Percentiles rank a stretch among this genome's conserved stretches.
Evolutionary conservation across 2,888 invertebrate genomes (phyloP).

Genomic region (Xestoiulus laeticollis): DNA sequence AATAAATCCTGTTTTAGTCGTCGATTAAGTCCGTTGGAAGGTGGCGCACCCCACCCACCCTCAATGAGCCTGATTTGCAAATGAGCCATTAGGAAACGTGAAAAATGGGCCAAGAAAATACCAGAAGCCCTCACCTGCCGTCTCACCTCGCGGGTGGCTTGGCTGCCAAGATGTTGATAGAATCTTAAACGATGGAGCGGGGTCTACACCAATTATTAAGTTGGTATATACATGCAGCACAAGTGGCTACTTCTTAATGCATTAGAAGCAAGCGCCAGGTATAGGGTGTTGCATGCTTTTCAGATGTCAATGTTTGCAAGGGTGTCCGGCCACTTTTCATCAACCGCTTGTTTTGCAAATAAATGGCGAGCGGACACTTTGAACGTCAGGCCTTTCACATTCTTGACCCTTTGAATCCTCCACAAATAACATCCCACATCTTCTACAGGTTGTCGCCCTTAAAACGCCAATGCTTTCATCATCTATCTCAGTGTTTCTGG

Average conservation of each 20-base stretch:
- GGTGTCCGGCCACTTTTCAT: slow-evolving; percentile 17
- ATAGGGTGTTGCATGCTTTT: slow-evolving; percentile 30
- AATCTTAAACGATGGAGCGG: slow-evolving; percentile 28
- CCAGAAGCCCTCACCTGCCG: not conserved
- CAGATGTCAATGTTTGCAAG: not conserved
- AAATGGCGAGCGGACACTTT: slow-evolving; percentile 35
- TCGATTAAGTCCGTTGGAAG: not conserved
- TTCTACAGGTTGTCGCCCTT: slow-evolving; percentile 17
- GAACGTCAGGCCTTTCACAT: not conserved
- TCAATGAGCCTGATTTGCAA: slow-evolving; percentile 2
- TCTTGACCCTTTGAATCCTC: slow-evolving; percentile 20
- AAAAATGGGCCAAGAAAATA: slow-evolving; percentile 36
- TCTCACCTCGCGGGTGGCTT: slow-evolving; percentile 40
- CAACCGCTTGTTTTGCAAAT: slow-evolving; percentile 8
- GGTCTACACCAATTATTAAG: slow-evolving; percentile 10
- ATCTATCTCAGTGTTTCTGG: not conserved
- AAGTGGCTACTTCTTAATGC: not conserved
- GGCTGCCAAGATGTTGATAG: slow-evolving; percentile 24
- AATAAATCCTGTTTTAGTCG: not conserved
- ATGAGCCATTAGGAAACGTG: not conserved
- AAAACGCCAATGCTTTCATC: not conserved
- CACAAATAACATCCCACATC: not conserved
- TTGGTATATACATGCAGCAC: not conserved
- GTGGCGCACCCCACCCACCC: not conserved
- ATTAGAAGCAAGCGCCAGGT: not conserved